These are phyloP conservation scores for Heteromurus nitidus DNA, from an alignment of 2,888 invertebrate genomes.

Conservation along the genomic window DNA sequence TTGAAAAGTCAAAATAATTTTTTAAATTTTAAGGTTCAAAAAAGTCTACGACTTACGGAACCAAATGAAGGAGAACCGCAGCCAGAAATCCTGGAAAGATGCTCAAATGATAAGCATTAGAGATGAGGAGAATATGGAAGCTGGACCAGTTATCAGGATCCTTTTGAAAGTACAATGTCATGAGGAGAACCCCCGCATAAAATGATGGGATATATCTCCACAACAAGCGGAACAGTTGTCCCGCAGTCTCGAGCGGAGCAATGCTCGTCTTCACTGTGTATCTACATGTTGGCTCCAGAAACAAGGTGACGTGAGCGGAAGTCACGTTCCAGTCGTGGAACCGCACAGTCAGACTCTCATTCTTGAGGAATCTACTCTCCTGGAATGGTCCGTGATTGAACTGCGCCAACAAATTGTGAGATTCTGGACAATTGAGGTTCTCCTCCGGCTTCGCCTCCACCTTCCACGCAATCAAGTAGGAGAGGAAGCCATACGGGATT, in stretches of 20 bases:
- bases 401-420: slow-evolving; percentile 64
- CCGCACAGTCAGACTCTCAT: slow-evolving; percentile 65
- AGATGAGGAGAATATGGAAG: slow-evolving; percentile 79
- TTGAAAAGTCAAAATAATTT: slow-evolving; percentile 10
- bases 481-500: slow-evolving; percentile 4
- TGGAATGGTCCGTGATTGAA: slow-evolving; percentile 66
- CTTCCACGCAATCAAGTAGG: slow-evolving; percentile 65
- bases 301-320: slow-evolving; percentile 79
- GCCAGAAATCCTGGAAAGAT: slow-evolving; percentile 78
- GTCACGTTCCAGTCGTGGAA: slow-evolving; percentile 58
- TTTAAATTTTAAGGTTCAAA: too few relatives aligned
- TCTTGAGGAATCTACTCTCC: slow-evolving; percentile 62
- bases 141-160: slow-evolving; percentile 74
- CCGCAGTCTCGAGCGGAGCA: slow-evolving; percentile 63
- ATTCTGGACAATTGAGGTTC: slow-evolving; percentile 34
- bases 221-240: slow-evolving; percentile 82
- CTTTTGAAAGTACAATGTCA: slow-evolving; percentile 80
- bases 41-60: slow-evolving; percentile 71
- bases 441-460: slow-evolving; percentile 47
- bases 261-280: slow-evolving; percentile 80
- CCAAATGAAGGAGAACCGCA: slow-evolving; percentile 53
- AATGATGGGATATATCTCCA: slow-evolving; percentile 82
- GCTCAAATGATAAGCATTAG: slow-evolving; percentile 78
- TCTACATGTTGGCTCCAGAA: slow-evolving; percentile 84
- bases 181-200: slow-evolving; percentile 80